Evolutionary conservation across 2,888 invertebrate genomes (phyloP).

Genomic region (Pheosia tremula): DNA sequence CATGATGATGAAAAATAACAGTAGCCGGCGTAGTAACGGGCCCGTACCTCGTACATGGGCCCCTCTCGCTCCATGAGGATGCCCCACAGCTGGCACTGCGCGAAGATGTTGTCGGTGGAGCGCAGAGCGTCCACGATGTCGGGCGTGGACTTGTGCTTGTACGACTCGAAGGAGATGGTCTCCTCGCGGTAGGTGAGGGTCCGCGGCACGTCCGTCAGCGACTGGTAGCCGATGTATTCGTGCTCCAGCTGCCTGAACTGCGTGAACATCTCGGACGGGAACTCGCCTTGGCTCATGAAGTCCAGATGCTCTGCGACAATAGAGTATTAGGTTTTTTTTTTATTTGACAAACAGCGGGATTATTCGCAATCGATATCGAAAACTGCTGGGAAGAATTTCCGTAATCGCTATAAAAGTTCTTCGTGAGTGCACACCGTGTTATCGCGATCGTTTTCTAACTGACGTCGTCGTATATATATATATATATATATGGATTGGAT

Average conservation of each 20-base stretch:
- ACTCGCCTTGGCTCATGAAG: constrained; percentile 94
- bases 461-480: no score
- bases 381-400: no score
- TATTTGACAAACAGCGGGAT: no score
- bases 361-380: no score
- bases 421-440: no score
- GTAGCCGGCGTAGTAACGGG: neutral
- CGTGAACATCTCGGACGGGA: constrained; percentile 89
- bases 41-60: constrained; percentile 88
- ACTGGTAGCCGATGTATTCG: constrained; percentile 97
- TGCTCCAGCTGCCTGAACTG: constrained; percentile 96
- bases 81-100: constrained; percentile 93
- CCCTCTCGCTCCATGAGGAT: constrained; percentile 93
- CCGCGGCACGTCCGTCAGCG: constrained; percentile 96
- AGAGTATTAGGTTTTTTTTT: no score
- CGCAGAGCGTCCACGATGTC: constrained; percentile 91
- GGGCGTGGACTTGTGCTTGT: constrained; percentile 86
- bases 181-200: constrained; percentile 90
- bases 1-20: no score
- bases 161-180: constrained; percentile 81
- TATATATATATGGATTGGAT: no score
- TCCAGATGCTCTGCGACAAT: constrained; percentile 93
- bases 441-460: no score
- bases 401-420: no score
- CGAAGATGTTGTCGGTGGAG: constrained; percentile 89